A percentile compares a stretch with the other conserved stretches of the same genome.
Evolutionary conservation across 2,888 invertebrate species (phyloP).

Genomic region (Subacronicta megacephala): DNA sequence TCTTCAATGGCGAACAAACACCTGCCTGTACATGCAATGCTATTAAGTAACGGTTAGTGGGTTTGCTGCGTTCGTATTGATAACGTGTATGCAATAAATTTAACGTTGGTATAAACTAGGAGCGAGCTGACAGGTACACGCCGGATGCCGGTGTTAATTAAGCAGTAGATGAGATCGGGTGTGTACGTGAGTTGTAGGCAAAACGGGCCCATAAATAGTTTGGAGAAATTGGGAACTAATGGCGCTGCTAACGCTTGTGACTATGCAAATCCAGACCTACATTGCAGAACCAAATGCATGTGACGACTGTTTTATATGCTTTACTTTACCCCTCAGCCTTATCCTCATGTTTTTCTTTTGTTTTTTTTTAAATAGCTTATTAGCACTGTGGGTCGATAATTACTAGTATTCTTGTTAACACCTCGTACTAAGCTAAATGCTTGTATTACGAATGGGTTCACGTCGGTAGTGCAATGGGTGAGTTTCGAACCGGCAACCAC

Average conservation of each 20-base stretch:
- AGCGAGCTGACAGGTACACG: constrained; percentile 39
- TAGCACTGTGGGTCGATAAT: no score
- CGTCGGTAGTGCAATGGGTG: no score
- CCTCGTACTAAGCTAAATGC: no score
- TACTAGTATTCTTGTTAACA: no score
- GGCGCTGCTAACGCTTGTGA: not conserved
- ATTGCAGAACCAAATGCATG: no score
- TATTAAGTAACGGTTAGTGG: constrained; percentile 48
- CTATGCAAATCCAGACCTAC: not conserved
- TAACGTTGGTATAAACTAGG: constrained; percentile 29
- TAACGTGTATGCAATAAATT: constrained; percentile 47
- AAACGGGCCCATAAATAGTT: constrained; percentile 18
- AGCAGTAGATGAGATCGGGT: constrained; percentile 10
- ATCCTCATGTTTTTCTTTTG: no score
- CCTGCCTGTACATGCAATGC: constrained; percentile 49
- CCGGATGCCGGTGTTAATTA: constrained; percentile 43
- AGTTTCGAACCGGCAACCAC: no score
- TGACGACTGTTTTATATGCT: no score
- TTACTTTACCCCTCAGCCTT: no score
- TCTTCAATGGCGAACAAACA: constrained; percentile 43
- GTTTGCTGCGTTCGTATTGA: constrained; percentile 34
- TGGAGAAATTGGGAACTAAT: not conserved
- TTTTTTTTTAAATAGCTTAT: no score
- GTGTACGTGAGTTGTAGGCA: constrained; percentile 27
- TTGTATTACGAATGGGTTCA: no score